These are phyloP conservation scores for Rousettus madagascariensis DNA, from an alignment of 2,797 vertebrate genomes.

Conservation along the genomic window DNA sequence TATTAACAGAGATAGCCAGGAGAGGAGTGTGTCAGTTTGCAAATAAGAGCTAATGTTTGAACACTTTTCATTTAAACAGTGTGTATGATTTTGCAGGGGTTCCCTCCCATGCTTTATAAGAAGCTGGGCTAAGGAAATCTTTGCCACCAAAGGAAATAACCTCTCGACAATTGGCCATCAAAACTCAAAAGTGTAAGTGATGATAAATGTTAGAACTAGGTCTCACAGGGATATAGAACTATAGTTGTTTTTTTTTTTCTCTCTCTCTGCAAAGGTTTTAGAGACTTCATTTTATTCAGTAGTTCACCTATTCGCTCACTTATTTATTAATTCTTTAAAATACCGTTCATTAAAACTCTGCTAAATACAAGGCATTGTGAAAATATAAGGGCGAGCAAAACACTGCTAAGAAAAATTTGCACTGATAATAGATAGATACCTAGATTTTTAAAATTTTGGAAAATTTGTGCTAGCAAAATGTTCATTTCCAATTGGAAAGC, in stretches of 20 bases:
- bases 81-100: background rate
- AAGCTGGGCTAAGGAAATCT: background rate
- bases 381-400: background rate
- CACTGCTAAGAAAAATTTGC: background rate
- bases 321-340: background rate
- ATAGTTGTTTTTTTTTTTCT: no score
- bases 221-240: background rate
- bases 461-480: background rate
- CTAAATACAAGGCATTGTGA: background rate
- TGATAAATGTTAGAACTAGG: background rate
- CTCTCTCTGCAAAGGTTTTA: background rate
- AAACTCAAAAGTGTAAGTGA: background rate
- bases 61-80: background rate
- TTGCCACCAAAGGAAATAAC: background rate
- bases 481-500: background rate
- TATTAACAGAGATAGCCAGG: background rate
- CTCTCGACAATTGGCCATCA: background rate
- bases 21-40: background rate
- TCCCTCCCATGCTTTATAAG: background rate
- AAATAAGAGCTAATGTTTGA: slow-evolving; percentile 29
- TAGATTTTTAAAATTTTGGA: slow-evolving; percentile 50
- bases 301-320: background rate
- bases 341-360: background rate
- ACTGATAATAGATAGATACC: background rate
- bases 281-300: background rate